phyloP scores from a whole-genome alignment of 2,113 vertebrate species.

The Oncorhynchus masou region DNA sequence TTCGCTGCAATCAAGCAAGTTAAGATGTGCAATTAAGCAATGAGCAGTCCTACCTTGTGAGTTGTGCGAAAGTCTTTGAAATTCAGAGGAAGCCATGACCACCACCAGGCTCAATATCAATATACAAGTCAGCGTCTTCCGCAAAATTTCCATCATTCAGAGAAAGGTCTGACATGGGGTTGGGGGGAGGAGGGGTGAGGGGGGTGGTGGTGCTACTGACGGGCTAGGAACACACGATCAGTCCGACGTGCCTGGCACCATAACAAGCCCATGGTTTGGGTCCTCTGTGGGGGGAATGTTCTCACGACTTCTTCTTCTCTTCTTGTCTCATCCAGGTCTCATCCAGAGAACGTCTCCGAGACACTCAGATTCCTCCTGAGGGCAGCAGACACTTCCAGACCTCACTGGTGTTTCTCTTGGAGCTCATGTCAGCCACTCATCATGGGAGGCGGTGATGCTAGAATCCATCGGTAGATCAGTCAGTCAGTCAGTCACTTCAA shows the following conservation, averaged over 20 bases:
- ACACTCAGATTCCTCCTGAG: conserved; percentile 68
- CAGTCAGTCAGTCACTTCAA: conserved; percentile 63
- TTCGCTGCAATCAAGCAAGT: no score
- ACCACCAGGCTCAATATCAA: conserved; percentile 93
- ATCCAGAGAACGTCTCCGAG: conserved; percentile 32
- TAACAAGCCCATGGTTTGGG: conserved; percentile 81
- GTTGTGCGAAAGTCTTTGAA: conserved; percentile 88
- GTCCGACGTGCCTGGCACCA: conserved; percentile 78
- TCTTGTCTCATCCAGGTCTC: conserved; percentile 44
- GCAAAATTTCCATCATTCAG: conserved; percentile 99
- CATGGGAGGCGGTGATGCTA: conserved; percentile 66
- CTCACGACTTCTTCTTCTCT: conserved; percentile 27
- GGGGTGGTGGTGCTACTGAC: conserved; percentile 78
- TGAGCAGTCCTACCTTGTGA: conserved; percentile 88
- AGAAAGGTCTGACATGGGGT: conserved; percentile 75
- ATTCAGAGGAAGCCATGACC: conserved; percentile 90
- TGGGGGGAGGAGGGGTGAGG: conserved; percentile 69
- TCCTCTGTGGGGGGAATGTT: conserved; percentile 47
- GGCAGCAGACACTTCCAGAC: conserved; percentile 69
- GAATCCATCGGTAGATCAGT: conserved; percentile 63
- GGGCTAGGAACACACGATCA: conserved; percentile 78
- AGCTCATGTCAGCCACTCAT: conserved; percentile 81
- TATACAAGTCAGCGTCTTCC: conserved; percentile 98
- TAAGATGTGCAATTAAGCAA: no score
- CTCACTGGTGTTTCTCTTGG: conserved; percentile 71